Conservation (phyloP, 1,140 invertebrate species). For the Wasmannia auropunctata region DNA sequence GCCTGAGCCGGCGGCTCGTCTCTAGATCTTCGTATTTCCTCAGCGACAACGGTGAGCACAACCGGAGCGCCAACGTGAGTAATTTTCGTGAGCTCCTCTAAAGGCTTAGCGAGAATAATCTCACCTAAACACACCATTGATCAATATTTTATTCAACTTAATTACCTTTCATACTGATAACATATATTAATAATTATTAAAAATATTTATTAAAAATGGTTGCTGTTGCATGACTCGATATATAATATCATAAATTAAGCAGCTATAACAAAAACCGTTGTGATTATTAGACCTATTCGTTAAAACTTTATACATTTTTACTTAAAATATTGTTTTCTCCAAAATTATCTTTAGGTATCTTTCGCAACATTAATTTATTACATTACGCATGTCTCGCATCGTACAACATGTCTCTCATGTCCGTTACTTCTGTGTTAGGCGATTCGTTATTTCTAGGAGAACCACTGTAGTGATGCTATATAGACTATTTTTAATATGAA, state of each 20-base stretch:
- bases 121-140: conserved; percentile 86
- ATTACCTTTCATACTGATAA: neutral
- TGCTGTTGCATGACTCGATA: neutral
- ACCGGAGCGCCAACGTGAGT: conserved; percentile 92
- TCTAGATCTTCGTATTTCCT: conserved; percentile 90
- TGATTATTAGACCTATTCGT: neutral
- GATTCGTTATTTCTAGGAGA: conserved; percentile 11
- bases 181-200: neutral
- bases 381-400: neutral
- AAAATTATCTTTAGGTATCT: neutral
- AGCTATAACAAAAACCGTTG: neutral
- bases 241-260: neutral
- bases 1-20: conserved; percentile 92
- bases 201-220: neutral
- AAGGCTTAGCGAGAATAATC: conserved; percentile 89
- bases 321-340: neutral
- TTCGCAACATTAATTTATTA: neutral
- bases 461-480: neutral
- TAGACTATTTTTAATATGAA: conserved; percentile 50
- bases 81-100: conserved; percentile 91
- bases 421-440: neutral
- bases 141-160: neutral
- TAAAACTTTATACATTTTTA: neutral
- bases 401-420: neutral
- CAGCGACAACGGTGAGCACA: conserved; percentile 92